Conservation (phyloP, 1,140 invertebrate genomes). For the Lamellibrachia luymesi region DNA sequence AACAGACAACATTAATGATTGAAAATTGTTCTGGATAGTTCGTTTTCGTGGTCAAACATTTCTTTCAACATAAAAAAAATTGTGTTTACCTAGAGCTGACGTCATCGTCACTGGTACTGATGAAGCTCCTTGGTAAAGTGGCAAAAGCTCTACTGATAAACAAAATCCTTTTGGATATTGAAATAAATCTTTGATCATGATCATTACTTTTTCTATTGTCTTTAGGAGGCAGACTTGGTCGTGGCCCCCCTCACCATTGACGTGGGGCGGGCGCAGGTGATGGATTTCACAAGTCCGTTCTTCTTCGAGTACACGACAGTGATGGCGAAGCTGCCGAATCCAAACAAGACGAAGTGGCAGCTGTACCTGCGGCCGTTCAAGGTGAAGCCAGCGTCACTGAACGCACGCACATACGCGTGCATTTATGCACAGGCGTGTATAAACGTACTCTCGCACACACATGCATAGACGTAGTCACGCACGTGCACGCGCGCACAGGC, state of each 20-base stretch:
- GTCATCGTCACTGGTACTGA: too few species aligned
- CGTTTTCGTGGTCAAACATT: too few species aligned
- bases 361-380: conserved; percentile 39
- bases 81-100: too few species aligned
- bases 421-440: neutral
- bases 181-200: neutral
- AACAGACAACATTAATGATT: too few species aligned
- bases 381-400: conserved; percentile 26
- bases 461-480: neutral
- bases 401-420: neutral
- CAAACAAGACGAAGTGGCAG: conserved; percentile 38
- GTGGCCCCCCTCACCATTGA: conserved; percentile 34
- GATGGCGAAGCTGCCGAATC: conserved; percentile 40
- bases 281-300: conserved; percentile 44
- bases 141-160: too few species aligned
- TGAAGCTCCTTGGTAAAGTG: too few species aligned
- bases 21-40: too few species aligned
- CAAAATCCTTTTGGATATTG: neutral
- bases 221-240: conserved; percentile 42
- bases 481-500: too few species aligned
- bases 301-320: conserved; percentile 36
- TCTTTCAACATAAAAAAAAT: too few species aligned
- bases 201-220: conserved; percentile 9
- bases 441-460: neutral
- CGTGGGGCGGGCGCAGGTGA: conserved; percentile 33